phyloP scores from a whole-genome alignment of 2,888 invertebrate species.

The Calameuta filiformis region DNA sequence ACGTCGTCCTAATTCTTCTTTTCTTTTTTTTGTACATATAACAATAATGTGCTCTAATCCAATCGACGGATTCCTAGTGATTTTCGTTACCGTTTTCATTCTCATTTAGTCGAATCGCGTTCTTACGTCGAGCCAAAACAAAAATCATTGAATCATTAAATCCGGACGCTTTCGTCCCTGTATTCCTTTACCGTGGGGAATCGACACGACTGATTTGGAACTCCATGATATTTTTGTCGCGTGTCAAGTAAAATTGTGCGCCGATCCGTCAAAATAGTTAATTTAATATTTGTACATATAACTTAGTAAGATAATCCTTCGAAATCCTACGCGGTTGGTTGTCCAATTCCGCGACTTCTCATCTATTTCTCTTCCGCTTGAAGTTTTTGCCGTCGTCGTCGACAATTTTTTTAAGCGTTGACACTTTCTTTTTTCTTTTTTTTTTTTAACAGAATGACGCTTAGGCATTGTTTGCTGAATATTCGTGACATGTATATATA shows the following conservation, averaged over 20 bases:
- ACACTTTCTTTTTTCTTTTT: neutral
- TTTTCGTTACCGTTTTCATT: neutral
- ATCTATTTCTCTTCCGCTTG: neutral
- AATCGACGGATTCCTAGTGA: neutral
- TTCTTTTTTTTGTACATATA: neutral
- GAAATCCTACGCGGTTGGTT: neutral
- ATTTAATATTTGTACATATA: neutral
- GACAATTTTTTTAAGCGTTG: constrained; percentile 18
- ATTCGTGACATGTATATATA: constrained; percentile 22
- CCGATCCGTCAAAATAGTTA: neutral
- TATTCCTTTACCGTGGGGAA: neutral
- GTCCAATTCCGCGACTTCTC: neutral
- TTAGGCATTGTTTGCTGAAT: constrained; percentile 48
- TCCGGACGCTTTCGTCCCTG: neutral
- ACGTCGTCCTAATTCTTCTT: too few species aligned
- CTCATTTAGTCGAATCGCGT: neutral
- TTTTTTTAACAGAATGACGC: constrained; percentile 44
- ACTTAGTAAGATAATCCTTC: neutral
- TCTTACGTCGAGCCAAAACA: neutral
- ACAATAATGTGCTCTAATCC: neutral
- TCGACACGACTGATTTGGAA: neutral
- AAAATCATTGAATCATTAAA: neutral
- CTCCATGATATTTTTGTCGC: neutral
- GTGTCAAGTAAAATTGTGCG: neutral
- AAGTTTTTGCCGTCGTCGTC: constrained; percentile 21